A percentile compares a stretch with the other conserved stretches of the same genome.
phyloP scores from a whole-genome alignment of 2,113 vertebrate species.

The Cervus canadensis region DNA sequence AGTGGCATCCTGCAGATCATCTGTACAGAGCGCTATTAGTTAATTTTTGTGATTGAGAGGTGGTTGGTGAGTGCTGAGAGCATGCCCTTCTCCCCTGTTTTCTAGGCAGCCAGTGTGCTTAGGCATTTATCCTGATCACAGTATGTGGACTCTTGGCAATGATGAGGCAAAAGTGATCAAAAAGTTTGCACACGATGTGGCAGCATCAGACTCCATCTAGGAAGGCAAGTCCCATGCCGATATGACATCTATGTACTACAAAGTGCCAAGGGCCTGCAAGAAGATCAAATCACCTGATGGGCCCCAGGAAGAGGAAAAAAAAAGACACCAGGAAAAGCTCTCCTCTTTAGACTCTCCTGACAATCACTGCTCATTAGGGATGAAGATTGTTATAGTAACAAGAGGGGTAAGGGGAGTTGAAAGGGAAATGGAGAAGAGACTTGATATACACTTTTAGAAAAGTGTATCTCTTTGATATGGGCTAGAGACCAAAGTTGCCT shows the following conservation, averaged over 20 bases:
- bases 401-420: neutral
- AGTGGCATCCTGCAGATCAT: neutral
- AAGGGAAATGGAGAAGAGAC: neutral
- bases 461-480: neutral
- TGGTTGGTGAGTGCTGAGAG: neutral
- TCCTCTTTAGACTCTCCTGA: neutral
- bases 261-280: neutral
- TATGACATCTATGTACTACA: neutral
- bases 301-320: neutral
- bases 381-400: neutral
- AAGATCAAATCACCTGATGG: neutral
- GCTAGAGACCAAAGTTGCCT: neutral
- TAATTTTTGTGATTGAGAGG: neutral
- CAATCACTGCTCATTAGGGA: neutral
- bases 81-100: neutral
- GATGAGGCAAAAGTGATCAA: neutral
- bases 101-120: neutral
- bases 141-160: neutral
- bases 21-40: neutral
- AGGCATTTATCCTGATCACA: neutral
- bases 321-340: neutral
- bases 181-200: neutral
- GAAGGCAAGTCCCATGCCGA: neutral
- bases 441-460: constrained; percentile 12
- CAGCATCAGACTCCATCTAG: neutral